phyloP scores from a whole-genome alignment of 2,888 invertebrate species.

The Cataglyphis livida region DNA sequence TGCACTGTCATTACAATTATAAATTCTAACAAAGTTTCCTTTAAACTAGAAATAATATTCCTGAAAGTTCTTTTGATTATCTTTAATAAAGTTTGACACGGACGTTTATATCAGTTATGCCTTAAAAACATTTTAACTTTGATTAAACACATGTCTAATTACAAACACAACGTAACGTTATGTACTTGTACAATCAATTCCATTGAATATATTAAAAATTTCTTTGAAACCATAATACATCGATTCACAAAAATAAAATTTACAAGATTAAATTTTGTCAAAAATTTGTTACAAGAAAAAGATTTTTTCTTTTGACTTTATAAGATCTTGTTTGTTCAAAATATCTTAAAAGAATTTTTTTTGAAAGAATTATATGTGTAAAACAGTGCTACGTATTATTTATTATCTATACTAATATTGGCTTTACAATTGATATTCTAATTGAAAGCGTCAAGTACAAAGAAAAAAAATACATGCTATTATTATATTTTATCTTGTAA shows the following conservation, averaged over 20 bases:
- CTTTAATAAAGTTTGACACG: constrained; percentile 17
- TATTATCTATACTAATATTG: background rate
- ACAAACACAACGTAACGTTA: constrained; percentile 13
- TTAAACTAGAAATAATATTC: background rate
- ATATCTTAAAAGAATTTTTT: background rate
- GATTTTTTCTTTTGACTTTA: background rate
- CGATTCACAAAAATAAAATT: constrained; percentile 9
- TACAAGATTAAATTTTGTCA: background rate
- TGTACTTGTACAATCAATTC: constrained; percentile 4
- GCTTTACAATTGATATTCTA: constrained; percentile 5
- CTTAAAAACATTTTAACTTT: constrained; percentile 26
- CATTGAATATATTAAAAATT: constrained; percentile 17
- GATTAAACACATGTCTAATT: constrained; percentile 5
- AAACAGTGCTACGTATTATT: background rate
- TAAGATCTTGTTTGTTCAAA: background rate
- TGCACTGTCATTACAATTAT: background rate
- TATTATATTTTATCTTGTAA: background rate
- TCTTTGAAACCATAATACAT: background rate
- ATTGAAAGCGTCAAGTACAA: background rate
- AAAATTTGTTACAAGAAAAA: background rate
- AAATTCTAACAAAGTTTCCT: background rate
- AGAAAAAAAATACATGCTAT: background rate
- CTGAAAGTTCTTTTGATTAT: constrained; percentile 12
- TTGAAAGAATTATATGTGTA: constrained; percentile 11
- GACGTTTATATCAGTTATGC: background rate